Evolutionary conservation across 2,113 vertebrate species (phyloP).

Genomic region (Pandion haliaetus): DNA sequence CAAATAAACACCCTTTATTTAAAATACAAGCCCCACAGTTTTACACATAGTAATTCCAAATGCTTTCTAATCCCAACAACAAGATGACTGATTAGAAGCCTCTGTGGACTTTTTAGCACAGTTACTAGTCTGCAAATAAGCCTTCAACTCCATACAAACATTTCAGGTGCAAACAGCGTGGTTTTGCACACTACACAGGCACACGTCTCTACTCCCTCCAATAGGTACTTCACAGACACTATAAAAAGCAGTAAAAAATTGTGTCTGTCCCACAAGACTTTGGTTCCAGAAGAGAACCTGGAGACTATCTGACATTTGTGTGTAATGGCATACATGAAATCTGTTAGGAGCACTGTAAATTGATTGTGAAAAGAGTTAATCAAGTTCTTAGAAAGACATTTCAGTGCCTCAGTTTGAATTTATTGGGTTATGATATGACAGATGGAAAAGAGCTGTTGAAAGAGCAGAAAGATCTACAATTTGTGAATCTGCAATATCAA

Average conservation of each 20-base stretch:
- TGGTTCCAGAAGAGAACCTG: not conserved
- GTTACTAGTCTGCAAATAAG: not conserved
- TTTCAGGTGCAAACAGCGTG: not conserved
- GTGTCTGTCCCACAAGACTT: not conserved
- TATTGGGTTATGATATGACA: not conserved
- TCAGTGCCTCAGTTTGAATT: constrained; percentile 14
- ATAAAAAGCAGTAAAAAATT: not conserved
- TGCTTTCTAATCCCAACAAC: not conserved
- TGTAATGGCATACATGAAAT: not conserved
- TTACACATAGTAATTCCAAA: constrained; percentile 42
- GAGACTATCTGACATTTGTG: not conserved
- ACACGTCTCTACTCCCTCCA: not conserved
- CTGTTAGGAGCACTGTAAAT: not conserved
- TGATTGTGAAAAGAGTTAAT: constrained; percentile 26
- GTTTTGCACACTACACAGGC: not conserved
- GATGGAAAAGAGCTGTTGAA: not conserved
- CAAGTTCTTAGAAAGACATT: not conserved
- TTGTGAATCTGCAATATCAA: not conserved
- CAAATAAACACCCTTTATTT: constrained; percentile 46
- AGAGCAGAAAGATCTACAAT: not conserved
- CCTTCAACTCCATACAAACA: not conserved
- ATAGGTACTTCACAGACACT: not conserved
- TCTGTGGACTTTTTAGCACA: not conserved
- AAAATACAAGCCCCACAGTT: constrained; percentile 53
- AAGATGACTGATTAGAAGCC: constrained; percentile 19